phyloP scores from a whole-genome alignment of 2,797 vertebrate genomes.

The Acridotheres tristis region DNA sequence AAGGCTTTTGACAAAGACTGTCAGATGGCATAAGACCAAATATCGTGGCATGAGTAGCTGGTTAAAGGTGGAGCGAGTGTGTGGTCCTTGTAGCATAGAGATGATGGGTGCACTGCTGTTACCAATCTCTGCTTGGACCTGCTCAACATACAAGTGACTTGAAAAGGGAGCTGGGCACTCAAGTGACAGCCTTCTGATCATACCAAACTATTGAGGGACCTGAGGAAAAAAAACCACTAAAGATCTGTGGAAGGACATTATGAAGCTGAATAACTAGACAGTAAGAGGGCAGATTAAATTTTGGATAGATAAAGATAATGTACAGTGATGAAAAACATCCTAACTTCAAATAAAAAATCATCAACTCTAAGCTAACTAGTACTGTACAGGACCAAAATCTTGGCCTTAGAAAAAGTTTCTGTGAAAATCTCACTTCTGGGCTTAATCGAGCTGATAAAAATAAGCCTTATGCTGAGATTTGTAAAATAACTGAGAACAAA shows the following conservation, averaged over 20 bases:
- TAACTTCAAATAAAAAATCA: background rate
- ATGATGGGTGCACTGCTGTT: background rate
- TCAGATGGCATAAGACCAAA: background rate
- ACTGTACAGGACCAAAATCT: background rate
- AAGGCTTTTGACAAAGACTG: background rate
- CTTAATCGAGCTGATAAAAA: background rate
- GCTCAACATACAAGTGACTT: background rate
- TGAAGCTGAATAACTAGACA: background rate
- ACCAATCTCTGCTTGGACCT: background rate
- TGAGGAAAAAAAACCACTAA: background rate
- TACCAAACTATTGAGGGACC: background rate
- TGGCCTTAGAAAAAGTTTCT: background rate
- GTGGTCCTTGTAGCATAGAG: background rate
- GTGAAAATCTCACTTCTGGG: background rate
- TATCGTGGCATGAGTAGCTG: background rate
- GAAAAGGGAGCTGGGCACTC: background rate
- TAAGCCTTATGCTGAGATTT: background rate
- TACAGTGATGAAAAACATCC: background rate
- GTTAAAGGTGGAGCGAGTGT: background rate
- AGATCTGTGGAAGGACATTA: background rate
- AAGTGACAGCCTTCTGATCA: background rate
- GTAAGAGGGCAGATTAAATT: background rate
- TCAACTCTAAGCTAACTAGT: background rate
- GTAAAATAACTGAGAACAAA: background rate
- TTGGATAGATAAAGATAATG: background rate